phyloP scores from a whole-genome alignment of 1,140 invertebrate species.

The Drosophila ogumai region DNA sequence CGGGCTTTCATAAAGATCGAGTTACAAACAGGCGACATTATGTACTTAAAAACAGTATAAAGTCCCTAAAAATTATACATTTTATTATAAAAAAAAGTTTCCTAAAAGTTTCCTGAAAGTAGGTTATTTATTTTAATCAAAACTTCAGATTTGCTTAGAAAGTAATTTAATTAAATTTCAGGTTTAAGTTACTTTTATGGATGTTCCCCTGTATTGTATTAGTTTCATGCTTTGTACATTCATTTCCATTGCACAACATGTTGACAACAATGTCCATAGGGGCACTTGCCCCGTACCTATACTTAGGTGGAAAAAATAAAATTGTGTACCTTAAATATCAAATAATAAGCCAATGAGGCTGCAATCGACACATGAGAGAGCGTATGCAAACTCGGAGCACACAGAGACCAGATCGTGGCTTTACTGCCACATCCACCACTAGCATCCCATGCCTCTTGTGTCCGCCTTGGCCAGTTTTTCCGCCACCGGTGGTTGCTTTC shows the following conservation, averaged over 20 bases:
- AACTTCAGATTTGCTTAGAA: no score
- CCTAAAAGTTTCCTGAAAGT: no score
- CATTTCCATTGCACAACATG: conserved; percentile 41
- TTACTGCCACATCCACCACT: conserved; percentile 14
- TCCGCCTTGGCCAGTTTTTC: conserved; percentile 46
- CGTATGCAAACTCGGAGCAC: conserved; percentile 11
- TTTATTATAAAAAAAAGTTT: not conserved
- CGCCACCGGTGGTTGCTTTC: conserved; percentile 40
- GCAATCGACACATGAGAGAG: conserved; percentile 27
- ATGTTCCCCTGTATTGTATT: conserved; percentile 6
- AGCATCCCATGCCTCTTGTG: conserved; percentile 19
- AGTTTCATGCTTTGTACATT: conserved; percentile 2
- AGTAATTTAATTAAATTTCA: not conserved
- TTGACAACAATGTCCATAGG: conserved; percentile 17
- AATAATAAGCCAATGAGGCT: conserved; percentile 31
- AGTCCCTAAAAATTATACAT: not conserved
- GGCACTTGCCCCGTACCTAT: conserved; percentile 18
- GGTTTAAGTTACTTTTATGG: not conserved
- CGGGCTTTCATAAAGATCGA: conserved; percentile 24
- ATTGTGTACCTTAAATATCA: conserved; percentile 40
- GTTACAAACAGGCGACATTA: conserved; percentile 14
- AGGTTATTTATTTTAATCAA: no score
- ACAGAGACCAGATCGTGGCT: conserved; percentile 23
- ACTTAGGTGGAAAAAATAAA: conserved; percentile 16
- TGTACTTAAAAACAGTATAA: not conserved